Conservation (phyloP, 2,113 vertebrate species). For the Heterotilapia buettikoferi region DNA sequence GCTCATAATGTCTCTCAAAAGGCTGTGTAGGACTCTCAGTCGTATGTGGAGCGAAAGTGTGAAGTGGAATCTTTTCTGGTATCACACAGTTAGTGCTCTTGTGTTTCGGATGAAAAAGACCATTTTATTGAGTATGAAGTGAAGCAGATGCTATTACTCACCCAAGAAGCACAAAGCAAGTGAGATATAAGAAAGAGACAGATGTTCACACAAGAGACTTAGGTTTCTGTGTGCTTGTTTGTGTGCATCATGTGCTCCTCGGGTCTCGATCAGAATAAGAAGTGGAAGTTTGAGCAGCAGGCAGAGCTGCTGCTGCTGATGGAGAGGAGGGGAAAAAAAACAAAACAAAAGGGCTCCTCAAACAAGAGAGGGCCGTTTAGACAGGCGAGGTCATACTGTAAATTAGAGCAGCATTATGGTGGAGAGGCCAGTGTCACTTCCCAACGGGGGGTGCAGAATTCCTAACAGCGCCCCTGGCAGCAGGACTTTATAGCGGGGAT, state of each 20-base stretch:
- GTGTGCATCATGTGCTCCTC: constrained; percentile 3
- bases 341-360: neutral
- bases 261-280: neutral
- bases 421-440: constrained; percentile 27
- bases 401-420: constrained; percentile 37
- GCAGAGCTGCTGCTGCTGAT: neutral
- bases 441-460: constrained; percentile 43
- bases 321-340: neutral
- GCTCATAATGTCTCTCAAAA: constrained; percentile 12
- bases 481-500: constrained; percentile 1
- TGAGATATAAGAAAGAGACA: constrained; percentile 13
- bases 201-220: constrained; percentile 23
- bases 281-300: constrained; percentile 3
- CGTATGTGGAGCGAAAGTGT: neutral
- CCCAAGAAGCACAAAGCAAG: constrained; percentile 7
- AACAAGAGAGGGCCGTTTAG: neutral
- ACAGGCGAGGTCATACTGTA: constrained; percentile 32
- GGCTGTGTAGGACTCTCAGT: constrained; percentile 11
- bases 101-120: neutral
- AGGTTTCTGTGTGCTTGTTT: neutral
- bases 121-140: neutral
- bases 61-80: constrained; percentile 8
- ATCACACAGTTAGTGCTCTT: neutral
- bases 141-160: constrained; percentile 16
- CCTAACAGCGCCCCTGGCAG: constrained; percentile 43